Evolutionary conservation across 2,888 invertebrate genomes (phyloP), one percentile per base, ranked within the genome.

Genomic region (Spisula solida): DNA sequence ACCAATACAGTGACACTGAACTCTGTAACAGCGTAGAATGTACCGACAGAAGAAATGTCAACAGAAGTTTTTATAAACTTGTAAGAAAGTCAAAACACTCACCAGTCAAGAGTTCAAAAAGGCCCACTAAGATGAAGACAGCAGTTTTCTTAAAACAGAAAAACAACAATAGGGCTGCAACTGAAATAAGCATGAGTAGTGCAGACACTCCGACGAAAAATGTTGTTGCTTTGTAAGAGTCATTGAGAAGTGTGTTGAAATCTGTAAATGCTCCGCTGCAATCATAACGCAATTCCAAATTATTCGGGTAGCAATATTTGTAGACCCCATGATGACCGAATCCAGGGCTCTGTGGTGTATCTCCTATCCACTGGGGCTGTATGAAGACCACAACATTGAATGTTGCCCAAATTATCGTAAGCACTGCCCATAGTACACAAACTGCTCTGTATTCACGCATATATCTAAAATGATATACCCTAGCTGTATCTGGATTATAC

Each of bases 381-480:
- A 99, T 98, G 97, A 99, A 99, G 5, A 99, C 98, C 51, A 99
- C 99, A 94, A 98, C 98, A 95, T 98, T 98, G 96, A 99, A 98
- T 95, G 99, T 99, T 93, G 99, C 98, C 97, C 99, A 99, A 97
- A 99, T 99, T 96, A 99, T 98, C 93, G 99, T 99, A 97, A 99
- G 99, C 96, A 99, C 98, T 91, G 98, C 99, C 99, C 99, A 99
- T 94, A 99, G 97, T 89, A 99, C 99, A 86, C 99, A 99, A 92
- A 99, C 98, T 85, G 99, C 99, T 91, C 97, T 95, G 92, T 97
- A 97, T 93, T 97, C 97, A 66, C 97, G 92, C 89, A 96, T 95
- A 93, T 97, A 97, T 51, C 95, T 95, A 91, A 95, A 95, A 93
- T 96, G 94, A 87, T 95, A 95, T 47, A 94, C 92, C 84, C 93